Conservation (phyloP, 2,113 vertebrate species). For the Tamias sibiricus region DNA sequence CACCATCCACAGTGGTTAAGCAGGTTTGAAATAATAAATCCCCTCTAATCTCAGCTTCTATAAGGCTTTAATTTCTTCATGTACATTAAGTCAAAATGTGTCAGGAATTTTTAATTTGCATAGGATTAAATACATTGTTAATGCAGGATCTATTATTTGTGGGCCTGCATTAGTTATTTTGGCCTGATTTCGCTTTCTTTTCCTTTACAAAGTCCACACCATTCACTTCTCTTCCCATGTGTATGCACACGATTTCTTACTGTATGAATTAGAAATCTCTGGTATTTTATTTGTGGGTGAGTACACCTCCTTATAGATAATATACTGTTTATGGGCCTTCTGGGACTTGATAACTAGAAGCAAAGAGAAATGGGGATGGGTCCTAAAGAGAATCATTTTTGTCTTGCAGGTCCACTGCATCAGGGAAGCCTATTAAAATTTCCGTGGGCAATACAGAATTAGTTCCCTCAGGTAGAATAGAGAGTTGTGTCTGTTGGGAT, state of each 20-base stretch:
- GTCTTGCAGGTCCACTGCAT: neutral
- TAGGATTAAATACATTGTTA: neutral
- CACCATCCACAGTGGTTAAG: neutral
- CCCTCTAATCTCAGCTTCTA: no score
- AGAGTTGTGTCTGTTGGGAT: neutral
- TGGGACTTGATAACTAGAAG: neutral
- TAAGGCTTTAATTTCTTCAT: no score
- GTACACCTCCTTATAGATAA: neutral
- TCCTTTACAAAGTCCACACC: neutral
- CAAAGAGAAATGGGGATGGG: neutral
- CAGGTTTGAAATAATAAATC: neutral
- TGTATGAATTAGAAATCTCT: neutral
- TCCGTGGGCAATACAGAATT: neutral
- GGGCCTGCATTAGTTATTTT: neutral
- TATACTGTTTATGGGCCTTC: neutral
- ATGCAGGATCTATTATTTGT: neutral
- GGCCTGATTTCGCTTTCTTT: neutral
- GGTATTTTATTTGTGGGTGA: neutral
- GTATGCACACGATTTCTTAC: neutral
- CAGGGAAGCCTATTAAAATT: neutral
- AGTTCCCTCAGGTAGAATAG: neutral
- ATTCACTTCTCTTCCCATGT: neutral
- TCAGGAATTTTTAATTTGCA: neutral
- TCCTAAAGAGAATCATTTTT: neutral
- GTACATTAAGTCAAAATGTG: neutral